phyloP scores from a whole-genome alignment of 2,113 vertebrate species.

The Chelonoidis abingdonii region DNA sequence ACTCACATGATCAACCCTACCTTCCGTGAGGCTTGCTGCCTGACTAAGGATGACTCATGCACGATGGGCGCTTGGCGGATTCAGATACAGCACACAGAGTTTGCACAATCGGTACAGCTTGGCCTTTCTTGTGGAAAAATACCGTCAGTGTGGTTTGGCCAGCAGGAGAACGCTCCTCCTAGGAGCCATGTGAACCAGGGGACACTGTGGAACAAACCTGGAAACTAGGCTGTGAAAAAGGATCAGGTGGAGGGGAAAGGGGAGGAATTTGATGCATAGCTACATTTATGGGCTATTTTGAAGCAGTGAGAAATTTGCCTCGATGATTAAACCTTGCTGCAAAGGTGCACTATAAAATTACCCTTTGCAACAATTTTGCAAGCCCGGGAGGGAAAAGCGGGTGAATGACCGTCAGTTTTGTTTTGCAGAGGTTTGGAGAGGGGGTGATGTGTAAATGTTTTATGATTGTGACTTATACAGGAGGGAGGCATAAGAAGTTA shows the following conservation, averaged over 20 bases:
- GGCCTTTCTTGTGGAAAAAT: background rate
- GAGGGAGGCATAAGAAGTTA: background rate
- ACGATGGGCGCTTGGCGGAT: background rate
- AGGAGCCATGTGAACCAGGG: background rate
- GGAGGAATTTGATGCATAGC: background rate
- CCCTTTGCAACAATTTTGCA: background rate
- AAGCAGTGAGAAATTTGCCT: background rate
- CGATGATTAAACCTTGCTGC: background rate
- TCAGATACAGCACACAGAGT: accelerated
- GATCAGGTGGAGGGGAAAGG: background rate
- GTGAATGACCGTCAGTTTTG: conserved; percentile 5
- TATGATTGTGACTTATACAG: conserved; percentile 15
- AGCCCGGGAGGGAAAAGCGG: background rate
- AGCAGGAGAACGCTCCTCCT: background rate
- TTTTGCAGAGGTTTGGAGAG: background rate
- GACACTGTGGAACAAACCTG: background rate
- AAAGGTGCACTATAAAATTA: conserved; percentile 15
- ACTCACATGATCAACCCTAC: background rate
- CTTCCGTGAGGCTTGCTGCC: background rate
- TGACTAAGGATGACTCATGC: background rate
- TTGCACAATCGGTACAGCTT: background rate
- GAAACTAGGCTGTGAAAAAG: background rate
- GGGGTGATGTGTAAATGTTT: background rate
- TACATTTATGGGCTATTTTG: background rate
- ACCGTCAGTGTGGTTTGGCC: background rate